Base-by-base conservation (phyloP, 2,797 vertebrate genomes). In the Gila robusta region DNA sequence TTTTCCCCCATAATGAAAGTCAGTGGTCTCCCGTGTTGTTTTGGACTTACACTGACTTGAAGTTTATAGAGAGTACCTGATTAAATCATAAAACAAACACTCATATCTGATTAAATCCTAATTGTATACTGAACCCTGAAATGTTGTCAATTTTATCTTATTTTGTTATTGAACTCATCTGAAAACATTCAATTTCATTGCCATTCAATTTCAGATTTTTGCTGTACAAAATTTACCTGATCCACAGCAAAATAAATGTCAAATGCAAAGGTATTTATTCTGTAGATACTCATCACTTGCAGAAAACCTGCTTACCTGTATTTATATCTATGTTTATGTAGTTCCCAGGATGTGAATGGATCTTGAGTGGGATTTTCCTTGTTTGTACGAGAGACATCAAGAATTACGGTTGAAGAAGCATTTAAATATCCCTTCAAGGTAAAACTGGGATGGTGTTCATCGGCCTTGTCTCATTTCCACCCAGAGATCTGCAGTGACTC, bases 341-440 rank as follows among this genome's bases (percentile, higher is more conserved):
- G 23, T 95, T 97, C 0, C 97, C 97, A 64, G 96, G 97, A 79
- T 98, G 98, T 0, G 96, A 92, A 99, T 0, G 97, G 98, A 89
- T 97, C 98, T 0, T 92, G 97, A 0, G 93, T 99, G 26, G 97
- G 97, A 35, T 98, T 98, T 86, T 98, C 98, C 0, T 97, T 97
- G 0, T 93, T 99, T 89, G 97, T 99, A 90, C 94, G 98, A 69
- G 98, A 99, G 89, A 99, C 97, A 0, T 99, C 98, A 0, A 93
- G 97, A 0, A 96, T 99, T 87, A 96, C 96, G 0, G 93, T 98
- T 69, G 94, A 93, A 47, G 98, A 99, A 88, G 96, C 96, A 0
- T 90, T 98, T 62, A 96, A 97, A 91, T 98, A 98, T 92, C 97
- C 98, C 0, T 17, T 99, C 81, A 96, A 96, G 97, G 98, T 98